A percentile compares a stretch with the other conserved stretches of the same genome.
Conservation (phyloP, 2,797 vertebrate species). For the Eidolon dupreanum region DNA sequence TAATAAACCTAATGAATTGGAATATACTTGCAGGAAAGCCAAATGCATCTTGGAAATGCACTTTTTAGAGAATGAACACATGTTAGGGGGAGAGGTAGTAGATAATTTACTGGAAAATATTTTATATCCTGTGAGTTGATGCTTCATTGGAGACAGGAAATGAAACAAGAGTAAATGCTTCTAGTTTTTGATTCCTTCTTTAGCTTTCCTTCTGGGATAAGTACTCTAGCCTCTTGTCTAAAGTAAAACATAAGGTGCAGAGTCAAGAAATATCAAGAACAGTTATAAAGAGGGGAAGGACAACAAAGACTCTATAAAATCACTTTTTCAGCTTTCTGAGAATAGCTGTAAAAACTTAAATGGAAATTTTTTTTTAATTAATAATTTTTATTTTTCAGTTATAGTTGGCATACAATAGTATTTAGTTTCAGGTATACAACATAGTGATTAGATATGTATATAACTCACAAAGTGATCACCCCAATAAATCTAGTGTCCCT, state of each 20-base stretch:
- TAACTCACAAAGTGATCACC: no score
- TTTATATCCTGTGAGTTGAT: background rate
- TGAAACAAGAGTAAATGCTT: conserved; percentile 38
- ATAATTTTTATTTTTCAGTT: no score
- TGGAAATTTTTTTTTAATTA: background rate
- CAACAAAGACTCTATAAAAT: background rate
- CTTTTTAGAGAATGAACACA: background rate
- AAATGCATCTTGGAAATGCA: background rate
- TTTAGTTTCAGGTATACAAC: no score
- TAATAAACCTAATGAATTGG: conserved; percentile 7
- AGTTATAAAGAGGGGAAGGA: background rate
- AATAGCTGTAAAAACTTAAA: background rate
- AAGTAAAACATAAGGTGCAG: conserved; percentile 21
- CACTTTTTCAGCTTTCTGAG: background rate
- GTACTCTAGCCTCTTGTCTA: conserved; percentile 16
- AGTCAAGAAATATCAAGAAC: background rate
- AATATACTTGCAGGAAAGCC: background rate
- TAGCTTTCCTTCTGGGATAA: conserved; percentile 18
- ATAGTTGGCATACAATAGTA: no score
- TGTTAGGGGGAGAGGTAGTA: background rate
- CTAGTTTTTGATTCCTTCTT: conserved; percentile 35
- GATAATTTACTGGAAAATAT: background rate
- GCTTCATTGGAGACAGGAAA: conserved; percentile 46
- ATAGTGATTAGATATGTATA: no score
- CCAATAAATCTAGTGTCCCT: no score